These are phyloP conservation scores for Muntiacus muntjak DNA, from an alignment of 2,113 vertebrate species.

Conservation along the genomic window DNA sequence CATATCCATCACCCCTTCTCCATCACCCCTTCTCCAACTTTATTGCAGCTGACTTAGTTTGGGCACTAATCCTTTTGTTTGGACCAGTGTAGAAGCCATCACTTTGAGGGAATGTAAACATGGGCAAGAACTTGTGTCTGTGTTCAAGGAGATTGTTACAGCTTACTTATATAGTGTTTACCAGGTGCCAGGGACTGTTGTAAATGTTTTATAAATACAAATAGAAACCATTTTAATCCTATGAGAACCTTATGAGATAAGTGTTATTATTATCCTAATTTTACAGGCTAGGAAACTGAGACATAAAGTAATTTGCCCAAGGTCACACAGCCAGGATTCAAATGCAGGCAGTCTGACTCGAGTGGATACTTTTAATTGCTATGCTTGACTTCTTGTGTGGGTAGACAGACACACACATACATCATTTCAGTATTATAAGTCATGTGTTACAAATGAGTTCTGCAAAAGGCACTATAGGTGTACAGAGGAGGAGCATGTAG, in stretches of 20 bases:
- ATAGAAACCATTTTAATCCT: not conserved
- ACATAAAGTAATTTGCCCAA: not conserved
- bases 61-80: not conserved
- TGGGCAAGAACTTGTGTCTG: not conserved
- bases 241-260: not conserved
- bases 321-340: not conserved
- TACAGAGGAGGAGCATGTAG: not conserved
- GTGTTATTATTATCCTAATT: not conserved
- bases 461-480: not conserved
- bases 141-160: not conserved
- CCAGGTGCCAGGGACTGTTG: not conserved
- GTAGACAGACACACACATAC: not conserved
- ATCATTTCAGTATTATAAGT: not conserved
- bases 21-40: not conserved
- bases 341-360: not conserved
- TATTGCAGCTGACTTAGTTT: not conserved
- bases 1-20: not conserved
- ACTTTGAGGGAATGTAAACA: not conserved
- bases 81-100: not conserved
- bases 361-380: not conserved
- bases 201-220: not conserved
- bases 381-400: not conserved
- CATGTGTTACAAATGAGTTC: not conserved
- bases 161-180: not conserved
- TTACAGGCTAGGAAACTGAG: not conserved